Percentiles rank a stretch among this genome's conserved stretches.
Conservation (phyloP, 1,140 invertebrate species). For the Mactra quadrangularis region DNA sequence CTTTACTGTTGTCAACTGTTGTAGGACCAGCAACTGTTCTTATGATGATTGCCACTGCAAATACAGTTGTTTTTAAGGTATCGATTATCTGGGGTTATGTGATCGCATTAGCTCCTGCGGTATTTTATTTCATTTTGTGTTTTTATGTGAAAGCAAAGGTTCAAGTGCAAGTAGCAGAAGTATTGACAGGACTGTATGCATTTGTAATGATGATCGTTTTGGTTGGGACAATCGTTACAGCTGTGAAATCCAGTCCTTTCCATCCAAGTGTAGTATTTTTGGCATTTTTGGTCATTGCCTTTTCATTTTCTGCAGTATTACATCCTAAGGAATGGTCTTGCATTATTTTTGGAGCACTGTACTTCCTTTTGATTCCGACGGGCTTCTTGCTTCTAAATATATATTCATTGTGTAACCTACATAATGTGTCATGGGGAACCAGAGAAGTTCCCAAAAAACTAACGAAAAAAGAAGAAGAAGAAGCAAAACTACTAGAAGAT, state of each 20-base stretch:
- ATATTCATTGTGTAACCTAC: conserved; percentile 80
- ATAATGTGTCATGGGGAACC: conserved; percentile 81
- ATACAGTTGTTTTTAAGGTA: conserved; percentile 86
- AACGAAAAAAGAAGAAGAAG: conserved; percentile 82
- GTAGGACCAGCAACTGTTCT: conserved; percentile 88
- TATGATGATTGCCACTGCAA: conserved; percentile 84
- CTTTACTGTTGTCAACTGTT: conserved; percentile 61
- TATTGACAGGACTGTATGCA: conserved; percentile 78
- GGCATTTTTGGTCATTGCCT: conserved; percentile 72
- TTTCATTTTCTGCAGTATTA: conserved; percentile 76
- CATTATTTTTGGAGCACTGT: conserved; percentile 77
- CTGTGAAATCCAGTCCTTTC: conserved; percentile 67
- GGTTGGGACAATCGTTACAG: conserved; percentile 77
- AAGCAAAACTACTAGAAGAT: conserved; percentile 68
- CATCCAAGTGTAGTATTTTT: conserved; percentile 79
- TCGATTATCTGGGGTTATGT: conserved; percentile 81
- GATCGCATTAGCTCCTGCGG: conserved; percentile 84
- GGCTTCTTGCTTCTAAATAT: conserved; percentile 81
- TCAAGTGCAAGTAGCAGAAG: conserved; percentile 82
- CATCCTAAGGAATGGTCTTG: conserved; percentile 80
- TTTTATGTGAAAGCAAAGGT: conserved; percentile 83
- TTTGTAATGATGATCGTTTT: conserved; percentile 82
- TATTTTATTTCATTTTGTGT: conserved; percentile 84
- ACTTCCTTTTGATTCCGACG: conserved; percentile 80
- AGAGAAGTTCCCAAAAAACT: conserved; percentile 76